Evolutionary conservation across 2,113 vertebrate genomes (phyloP).

Genomic region (Fukomys damarensis): DNA sequence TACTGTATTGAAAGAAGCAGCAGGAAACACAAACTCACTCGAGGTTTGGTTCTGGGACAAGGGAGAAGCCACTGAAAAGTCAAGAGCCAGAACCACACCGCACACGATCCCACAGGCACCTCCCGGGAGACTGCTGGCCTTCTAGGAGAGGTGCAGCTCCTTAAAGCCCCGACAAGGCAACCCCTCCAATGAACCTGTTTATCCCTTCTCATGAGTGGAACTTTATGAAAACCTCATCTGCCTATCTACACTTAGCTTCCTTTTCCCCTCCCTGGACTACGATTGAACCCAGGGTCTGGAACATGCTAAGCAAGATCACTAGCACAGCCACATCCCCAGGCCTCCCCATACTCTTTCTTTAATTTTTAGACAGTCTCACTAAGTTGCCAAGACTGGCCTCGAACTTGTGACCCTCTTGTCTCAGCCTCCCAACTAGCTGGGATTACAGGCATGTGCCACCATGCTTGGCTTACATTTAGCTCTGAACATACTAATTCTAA

Average conservation of each 20-base stretch:
- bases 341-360: neutral
- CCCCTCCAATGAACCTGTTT: neutral
- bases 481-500: neutral
- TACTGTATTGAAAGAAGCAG: neutral
- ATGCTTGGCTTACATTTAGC: neutral
- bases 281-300: neutral
- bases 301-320: neutral
- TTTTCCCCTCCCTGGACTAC: neutral
- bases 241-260: neutral
- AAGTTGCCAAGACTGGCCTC: neutral
- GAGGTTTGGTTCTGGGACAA: accelerated
- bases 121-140: neutral
- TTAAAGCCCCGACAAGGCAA: neutral
- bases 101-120: neutral
- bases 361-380: neutral
- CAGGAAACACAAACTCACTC: neutral
- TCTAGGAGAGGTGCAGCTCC: neutral
- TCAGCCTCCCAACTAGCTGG: neutral
- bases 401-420: neutral
- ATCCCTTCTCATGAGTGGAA: neutral
- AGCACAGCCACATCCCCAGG: neutral
- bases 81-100: neutral
- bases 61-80: neutral
- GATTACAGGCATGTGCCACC: neutral
- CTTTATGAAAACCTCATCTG: neutral